These are phyloP conservation scores for Stomatorhinus walkeri DNA, from an alignment of 2,797 vertebrate genomes.

Conservation along the genomic window DNA sequence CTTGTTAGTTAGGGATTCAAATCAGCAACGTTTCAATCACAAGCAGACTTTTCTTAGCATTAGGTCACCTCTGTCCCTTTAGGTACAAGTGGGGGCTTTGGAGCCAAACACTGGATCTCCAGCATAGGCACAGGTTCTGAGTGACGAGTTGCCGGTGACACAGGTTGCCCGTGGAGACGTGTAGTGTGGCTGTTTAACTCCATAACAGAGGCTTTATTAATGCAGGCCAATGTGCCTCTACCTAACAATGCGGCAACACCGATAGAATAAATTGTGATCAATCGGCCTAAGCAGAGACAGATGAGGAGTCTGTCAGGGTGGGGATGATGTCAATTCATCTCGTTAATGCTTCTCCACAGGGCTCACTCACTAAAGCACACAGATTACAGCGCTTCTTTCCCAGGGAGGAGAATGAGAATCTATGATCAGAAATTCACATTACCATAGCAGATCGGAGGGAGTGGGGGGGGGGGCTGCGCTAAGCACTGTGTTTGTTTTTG, in stretches of 20 bases:
- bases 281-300: constrained; percentile 69
- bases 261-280: constrained; percentile 80
- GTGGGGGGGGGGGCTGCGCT: constrained; percentile 23
- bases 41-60: background rate
- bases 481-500: constrained; percentile 13
- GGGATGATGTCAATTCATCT: constrained; percentile 77
- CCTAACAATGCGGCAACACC: constrained; percentile 73
- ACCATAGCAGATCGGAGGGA: constrained; percentile 52
- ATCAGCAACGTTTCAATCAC: background rate
- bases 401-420: constrained; percentile 59
- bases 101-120: constrained; percentile 44
- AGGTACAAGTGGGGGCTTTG: constrained; percentile 38
- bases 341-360: constrained; percentile 76
- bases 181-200: constrained; percentile 65
- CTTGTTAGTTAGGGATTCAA: background rate
- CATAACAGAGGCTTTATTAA: constrained; percentile 68
- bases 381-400: constrained; percentile 66
- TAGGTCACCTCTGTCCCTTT: background rate
- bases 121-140: constrained; percentile 14
- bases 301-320: constrained; percentile 71
- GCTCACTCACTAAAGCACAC: constrained; percentile 71
- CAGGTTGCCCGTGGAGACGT: constrained; percentile 54
- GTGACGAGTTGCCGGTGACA: constrained; percentile 22
- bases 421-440: constrained; percentile 51
- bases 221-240: constrained; percentile 64